phyloP scores from a whole-genome alignment of 2,888 invertebrate species.

The Chloroclysta siterata region DNA sequence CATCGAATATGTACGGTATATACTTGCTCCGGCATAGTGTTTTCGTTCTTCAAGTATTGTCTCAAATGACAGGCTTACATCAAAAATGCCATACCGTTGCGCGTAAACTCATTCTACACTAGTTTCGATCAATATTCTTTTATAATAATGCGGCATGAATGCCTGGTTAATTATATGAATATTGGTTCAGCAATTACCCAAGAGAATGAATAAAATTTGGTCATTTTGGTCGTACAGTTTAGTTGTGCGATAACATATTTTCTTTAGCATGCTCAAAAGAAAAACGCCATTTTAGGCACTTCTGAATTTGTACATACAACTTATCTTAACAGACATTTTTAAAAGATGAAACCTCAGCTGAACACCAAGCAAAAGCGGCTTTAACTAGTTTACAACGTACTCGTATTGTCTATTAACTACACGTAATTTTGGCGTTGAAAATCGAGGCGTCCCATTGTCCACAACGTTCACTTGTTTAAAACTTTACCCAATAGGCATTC shows the following conservation, averaged over 20 bases:
- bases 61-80: too few relatives aligned
- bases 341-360: slow-evolving; percentile 28
- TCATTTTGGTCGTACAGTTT: slow-evolving; percentile 17
- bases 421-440: slow-evolving; percentile 37
- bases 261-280: slow-evolving; percentile 8
- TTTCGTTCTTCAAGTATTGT: background rate
- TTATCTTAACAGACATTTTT: slow-evolving; percentile 34
- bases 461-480: slow-evolving; percentile 14
- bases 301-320: slow-evolving; percentile 34
- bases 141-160: background rate
- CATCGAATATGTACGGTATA: background rate
- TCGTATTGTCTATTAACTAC: slow-evolving; percentile 27
- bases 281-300: slow-evolving; percentile 40
- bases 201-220: slow-evolving; percentile 14
- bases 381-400: slow-evolving; percentile 20
- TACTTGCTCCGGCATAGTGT: background rate
- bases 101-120: background rate
- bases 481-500: background rate
- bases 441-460: slow-evolving; percentile 47
- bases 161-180: background rate
- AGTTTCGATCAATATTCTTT: background rate
- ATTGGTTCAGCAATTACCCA: slow-evolving; percentile 6
- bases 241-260: slow-evolving; percentile 14
- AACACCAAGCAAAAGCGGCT: slow-evolving; percentile 36
- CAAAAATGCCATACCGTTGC: background rate